These are phyloP conservation scores for Troides helena DNA, from an alignment of 2,888 invertebrate genomes.

Conservation along the genomic window DNA sequence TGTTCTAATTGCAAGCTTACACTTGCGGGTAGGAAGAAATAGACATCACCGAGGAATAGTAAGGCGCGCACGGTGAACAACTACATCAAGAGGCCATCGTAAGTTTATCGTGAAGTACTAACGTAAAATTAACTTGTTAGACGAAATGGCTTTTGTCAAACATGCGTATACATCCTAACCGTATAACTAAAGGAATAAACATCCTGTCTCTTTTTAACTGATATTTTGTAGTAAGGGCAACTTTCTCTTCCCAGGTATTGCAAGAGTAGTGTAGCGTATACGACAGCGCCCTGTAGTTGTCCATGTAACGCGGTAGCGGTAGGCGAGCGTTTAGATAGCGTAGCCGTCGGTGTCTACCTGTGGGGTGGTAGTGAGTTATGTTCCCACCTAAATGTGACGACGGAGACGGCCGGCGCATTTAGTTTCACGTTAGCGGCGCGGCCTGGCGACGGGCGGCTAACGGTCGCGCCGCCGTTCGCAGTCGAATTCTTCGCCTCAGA, in stretches of 20 bases:
- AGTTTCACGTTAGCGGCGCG: conserved; percentile 75
- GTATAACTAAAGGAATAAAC: not conserved
- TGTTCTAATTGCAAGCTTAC: conserved; percentile 11
- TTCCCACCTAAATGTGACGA: conserved; percentile 96
- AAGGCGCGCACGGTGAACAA: conserved; percentile 25
- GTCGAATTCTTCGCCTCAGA: conserved; percentile 37
- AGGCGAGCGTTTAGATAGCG: conserved; percentile 46
- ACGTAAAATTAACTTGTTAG: too few species aligned
- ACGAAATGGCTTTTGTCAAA: not conserved
- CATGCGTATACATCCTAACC: not conserved
- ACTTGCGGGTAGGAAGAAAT: conserved; percentile 32
- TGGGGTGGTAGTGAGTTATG: conserved; percentile 80
- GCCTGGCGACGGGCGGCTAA: conserved; percentile 57
- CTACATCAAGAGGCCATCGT: conserved; percentile 3
- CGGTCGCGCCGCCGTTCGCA: conserved; percentile 47
- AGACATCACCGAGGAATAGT: conserved; percentile 35
- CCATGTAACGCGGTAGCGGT: conserved; percentile 37
- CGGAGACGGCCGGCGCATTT: conserved; percentile 89
- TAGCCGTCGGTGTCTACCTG: conserved; percentile 85
- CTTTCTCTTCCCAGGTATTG: not conserved
- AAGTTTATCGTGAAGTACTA: not conserved
- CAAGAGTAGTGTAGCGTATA: not conserved
- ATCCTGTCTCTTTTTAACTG: not conserved
- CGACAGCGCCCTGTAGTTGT: conserved; percentile 22
- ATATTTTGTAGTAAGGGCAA: not conserved